phyloP scores from a whole-genome alignment of 1,140 invertebrate species.

The Drosophila lowei region DNA sequence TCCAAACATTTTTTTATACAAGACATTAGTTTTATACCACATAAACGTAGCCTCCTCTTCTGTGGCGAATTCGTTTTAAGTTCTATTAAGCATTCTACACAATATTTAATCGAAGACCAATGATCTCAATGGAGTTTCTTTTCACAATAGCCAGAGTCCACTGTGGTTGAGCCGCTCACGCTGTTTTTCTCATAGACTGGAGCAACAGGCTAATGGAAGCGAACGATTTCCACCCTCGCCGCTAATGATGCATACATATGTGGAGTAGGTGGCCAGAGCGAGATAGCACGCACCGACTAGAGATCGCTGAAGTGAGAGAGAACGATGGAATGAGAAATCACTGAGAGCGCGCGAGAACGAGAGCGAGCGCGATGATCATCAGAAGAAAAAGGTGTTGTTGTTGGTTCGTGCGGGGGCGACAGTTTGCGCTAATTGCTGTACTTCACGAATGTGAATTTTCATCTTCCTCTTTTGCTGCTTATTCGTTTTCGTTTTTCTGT shows the following conservation, averaged over 20 bases:
- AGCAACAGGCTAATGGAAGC: conserved; percentile 33
- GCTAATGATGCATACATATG: background rate
- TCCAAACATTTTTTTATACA: too few relatives aligned
- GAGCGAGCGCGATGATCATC: conserved; percentile 15
- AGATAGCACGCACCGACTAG: background rate
- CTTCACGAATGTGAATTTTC: conserved; percentile 49
- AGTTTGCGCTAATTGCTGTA: conserved; percentile 66
- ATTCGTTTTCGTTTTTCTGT: conserved; percentile 8
- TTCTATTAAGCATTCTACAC: too few relatives aligned
- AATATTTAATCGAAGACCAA: too few relatives aligned
- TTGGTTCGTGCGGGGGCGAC: conserved; percentile 14
- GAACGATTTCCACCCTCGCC: conserved; percentile 9
- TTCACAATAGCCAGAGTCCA: background rate
- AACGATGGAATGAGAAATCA: too few relatives aligned
- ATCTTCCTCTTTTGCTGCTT: conserved; percentile 9
- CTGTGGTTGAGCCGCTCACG: conserved; percentile 30
- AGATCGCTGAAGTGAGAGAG: background rate
- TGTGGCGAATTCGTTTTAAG: too few relatives aligned
- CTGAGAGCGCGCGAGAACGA: too few relatives aligned
- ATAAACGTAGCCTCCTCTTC: too few relatives aligned
- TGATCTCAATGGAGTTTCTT: background rate
- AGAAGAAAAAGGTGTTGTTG: conserved; percentile 5
- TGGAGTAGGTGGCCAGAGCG: background rate
- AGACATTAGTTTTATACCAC: too few relatives aligned
- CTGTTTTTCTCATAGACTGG: conserved; percentile 26